Evolutionary conservation across 2,888 invertebrate genomes (phyloP), one percentile per base, ranked within the genome.

Genomic region (Orchestes rusci): DNA sequence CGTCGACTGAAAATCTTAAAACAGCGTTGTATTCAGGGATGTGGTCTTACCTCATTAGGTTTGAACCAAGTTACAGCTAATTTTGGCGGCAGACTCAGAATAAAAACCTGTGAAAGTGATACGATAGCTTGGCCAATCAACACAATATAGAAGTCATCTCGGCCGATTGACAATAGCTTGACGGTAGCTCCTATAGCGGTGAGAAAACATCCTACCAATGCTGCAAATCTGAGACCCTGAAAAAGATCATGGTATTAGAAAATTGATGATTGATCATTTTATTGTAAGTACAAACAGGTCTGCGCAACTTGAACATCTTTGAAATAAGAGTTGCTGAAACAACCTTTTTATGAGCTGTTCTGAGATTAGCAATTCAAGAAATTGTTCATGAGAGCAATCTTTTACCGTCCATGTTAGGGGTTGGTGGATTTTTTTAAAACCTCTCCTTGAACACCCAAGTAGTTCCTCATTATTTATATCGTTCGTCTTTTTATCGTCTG

Each of bases 41-140:
- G 5, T 23, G 10, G 10, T 43, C 91, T 91, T 17, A 95, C 93
- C 71, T 95, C 89, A 60, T 89, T 82, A 0, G 90, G 84, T 2
- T 94, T 93, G 65, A 97, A 97, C 96, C 96, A 97, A 27, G 93
- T 89, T 0, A 96, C 93, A 0, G 96, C 95, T 53, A 96, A 71
- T 39, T 84, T 73, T 1, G 96, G 86, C 0, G 96, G 96, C 40
- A 96, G 77, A 55, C 90, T 90, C 29, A 96, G 72, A 43, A 95
- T 83, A 70, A 92, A 95, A 15, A 92, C 83, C 71, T 95, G 93
- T 17, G 93, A 86, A n/a, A 82, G 60, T 1, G 85, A 85, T 47
- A 84, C 82, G 52, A 95, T 73, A 0, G 87, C 82, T 71, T 97
- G 97, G 0, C 92, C 93, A 20, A 80, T 58, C 70, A 96, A 86